Percentiles rank a stretch among this genome's conserved stretches.
Evolutionary conservation across 2,113 vertebrate genomes (phyloP).

Genomic region (Loxodonta africana): DNA sequence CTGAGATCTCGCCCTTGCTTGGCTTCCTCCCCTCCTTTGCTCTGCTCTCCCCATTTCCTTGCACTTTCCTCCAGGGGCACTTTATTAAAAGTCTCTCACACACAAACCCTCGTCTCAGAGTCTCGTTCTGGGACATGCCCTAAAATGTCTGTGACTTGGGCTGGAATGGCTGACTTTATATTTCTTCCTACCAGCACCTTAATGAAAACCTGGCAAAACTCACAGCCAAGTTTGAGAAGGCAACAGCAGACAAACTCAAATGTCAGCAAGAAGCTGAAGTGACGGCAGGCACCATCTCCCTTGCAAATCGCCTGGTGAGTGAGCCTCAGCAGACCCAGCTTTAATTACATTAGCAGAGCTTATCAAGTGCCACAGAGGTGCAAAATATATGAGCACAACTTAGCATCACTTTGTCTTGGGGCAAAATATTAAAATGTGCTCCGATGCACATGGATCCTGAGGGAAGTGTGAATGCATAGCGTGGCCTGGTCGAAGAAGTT

Average conservation of each 20-base stretch:
- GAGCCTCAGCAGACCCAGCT: not conserved
- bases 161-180: not conserved
- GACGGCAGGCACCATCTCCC: constrained; percentile 93
- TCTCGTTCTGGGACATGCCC: not conserved
- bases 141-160: not conserved
- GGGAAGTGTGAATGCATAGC: not conserved
- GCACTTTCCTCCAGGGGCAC: fast-evolving
- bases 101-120: not conserved
- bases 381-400: not conserved
- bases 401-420: fast-evolving
- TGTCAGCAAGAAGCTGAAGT: constrained; percentile 96
- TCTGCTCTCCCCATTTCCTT: too few relatives aligned
- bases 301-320: constrained; percentile 98
- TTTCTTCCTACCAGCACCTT: constrained; percentile 89
- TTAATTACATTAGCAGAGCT: not conserved
- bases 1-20: not conserved
- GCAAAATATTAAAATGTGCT: not conserved
- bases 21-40: not conserved
- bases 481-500: not conserved
- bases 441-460: not conserved
- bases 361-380: not conserved
- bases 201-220: constrained; percentile 96
- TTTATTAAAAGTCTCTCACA: not conserved
- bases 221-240: constrained; percentile 95
- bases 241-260: constrained; percentile 95